Evolutionary conservation across 1,140 invertebrate species (phyloP), one percentile per base, ranked within the genome.

Genomic region (Triops longicaudatus): DNA sequence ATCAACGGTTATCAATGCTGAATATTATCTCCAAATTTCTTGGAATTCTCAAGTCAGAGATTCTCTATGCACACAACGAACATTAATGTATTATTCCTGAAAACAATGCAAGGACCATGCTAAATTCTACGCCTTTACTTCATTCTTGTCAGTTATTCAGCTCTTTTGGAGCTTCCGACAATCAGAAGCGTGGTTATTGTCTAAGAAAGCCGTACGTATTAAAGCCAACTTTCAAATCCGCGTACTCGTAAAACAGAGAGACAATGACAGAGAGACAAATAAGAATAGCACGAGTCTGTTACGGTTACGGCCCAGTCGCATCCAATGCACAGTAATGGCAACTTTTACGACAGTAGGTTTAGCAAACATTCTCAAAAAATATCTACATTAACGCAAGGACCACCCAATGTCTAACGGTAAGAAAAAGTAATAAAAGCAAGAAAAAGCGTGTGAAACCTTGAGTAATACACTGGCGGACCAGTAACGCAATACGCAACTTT

Each of bases 351-450:
- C 22, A n/a, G 22, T 63, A 22, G 50, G 22, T 63, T 63, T 63
- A 63, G 50, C 50, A 63, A 63, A 63, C 50, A 63, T 22, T 63
- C 50, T 22, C 6, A 63, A 63, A 63, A n/a, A 63, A 63, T 2
- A 22, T 63, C 4, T 22, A 0, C 50, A 63, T 63, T 63, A 10
- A 63, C 10, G 17, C 6, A 22, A 9, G 17, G 50, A 63, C 50
- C 50, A 63, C 50, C 50, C n/a, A 63, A 63, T 22, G n/a, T 63
- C 50, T 63, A 63, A 63, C 50, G 50, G 50, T 17, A 63, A 63
- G 50, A 9, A 22, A 63, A 63, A 17, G 9, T 5, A 6, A 12
- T 14, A n/a, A 63, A 63, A 63, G 6, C 17, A n/a, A 63, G 50
- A 22, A 17, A 63, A 63, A 63, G 17, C 50, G 50, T 63, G 50